Conservation (phyloP, 2,113 vertebrate species). For the Sander lucioperca region DNA sequence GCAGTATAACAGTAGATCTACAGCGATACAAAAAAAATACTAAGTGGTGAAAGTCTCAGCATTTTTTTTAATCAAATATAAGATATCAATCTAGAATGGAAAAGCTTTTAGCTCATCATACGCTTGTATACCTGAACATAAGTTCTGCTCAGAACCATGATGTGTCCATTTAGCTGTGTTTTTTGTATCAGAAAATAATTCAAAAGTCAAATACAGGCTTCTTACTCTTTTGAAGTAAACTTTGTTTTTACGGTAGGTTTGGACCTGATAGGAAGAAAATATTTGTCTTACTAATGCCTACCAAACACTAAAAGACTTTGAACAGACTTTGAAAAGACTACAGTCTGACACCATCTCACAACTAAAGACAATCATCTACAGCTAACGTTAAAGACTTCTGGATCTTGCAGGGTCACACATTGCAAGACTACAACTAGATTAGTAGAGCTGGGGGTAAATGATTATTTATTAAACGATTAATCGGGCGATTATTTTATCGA, state of each 20-base stretch:
- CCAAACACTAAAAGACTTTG: no score
- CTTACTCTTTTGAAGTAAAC: not conserved
- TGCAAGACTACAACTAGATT: no score
- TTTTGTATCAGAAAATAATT: not conserved
- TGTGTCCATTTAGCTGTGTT: not conserved
- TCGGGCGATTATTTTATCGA: no score
- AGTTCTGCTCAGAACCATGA: not conserved
- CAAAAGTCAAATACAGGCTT: constrained; percentile 2
- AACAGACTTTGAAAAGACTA: no score
- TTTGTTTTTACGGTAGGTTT: not conserved
- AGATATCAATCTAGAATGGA: not conserved
- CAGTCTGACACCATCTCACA: no score
- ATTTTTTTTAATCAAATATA: not conserved
- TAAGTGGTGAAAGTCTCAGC: not conserved
- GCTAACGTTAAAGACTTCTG: no score
- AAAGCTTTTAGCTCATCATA: not conserved
- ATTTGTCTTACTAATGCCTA: no score
- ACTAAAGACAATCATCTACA: no score
- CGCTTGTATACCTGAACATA: not conserved
- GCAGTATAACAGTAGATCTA: not conserved
- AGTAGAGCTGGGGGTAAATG: no score
- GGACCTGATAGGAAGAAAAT: not conserved
- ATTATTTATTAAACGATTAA: no score
- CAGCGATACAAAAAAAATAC: no score
- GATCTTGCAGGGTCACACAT: no score